Base-by-base conservation (phyloP, 2,113 vertebrate genomes). In the Poicephalus gulielmi region DNA sequence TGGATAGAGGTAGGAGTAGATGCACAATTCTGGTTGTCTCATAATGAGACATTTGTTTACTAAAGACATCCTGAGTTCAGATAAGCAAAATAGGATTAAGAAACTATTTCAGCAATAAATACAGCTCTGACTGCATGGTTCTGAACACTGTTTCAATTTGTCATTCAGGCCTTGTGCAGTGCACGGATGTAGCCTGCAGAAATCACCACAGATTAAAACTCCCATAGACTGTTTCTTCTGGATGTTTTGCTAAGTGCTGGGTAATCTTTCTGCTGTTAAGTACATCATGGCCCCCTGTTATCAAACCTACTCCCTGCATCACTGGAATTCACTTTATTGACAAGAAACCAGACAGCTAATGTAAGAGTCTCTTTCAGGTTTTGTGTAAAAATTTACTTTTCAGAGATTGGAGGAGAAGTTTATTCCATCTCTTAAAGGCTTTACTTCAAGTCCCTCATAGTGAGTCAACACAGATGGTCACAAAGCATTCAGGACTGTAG, bases 1-100 rank as follows among this genome's bases (percentile, higher is more conserved):
- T 6, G 4, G 30, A 9, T 0, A 30, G 47, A 47, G 17, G 10
- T 4, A 43, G 62, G 44, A 83, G 7, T 8, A 30, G 1, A 9
- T 6, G 11, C 64, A 10, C 1, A 0, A 13, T 14, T 68, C 59
- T 15, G 8, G 3, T 0, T 4, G 49, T 43, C 11, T 27, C 18
- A 14, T 39, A 70, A 44, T 2, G n/a, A 86, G 46, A 44, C 30
- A 23, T 13, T 44, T 57, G 46, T 33, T 95, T 50, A 49, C n/a
- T 9, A 8, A 31, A n/a, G 33, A 37, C 1, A 1, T 6, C 25
- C 49, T 0, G 4, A 67, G 31, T 53, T 41, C 79, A 69, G 37
- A 90, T 14, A 75, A 83, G 53, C 31, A 86, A 31, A 57, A 44
- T 0, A 81, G 14, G 24, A n/a, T 17, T 43, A 50, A 73, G 33